Percentiles rank a stretch among this genome's conserved stretches.
Evolutionary conservation across 1,140 invertebrate species (phyloP).

Genomic region (Hypsibius dujardini): DNA sequence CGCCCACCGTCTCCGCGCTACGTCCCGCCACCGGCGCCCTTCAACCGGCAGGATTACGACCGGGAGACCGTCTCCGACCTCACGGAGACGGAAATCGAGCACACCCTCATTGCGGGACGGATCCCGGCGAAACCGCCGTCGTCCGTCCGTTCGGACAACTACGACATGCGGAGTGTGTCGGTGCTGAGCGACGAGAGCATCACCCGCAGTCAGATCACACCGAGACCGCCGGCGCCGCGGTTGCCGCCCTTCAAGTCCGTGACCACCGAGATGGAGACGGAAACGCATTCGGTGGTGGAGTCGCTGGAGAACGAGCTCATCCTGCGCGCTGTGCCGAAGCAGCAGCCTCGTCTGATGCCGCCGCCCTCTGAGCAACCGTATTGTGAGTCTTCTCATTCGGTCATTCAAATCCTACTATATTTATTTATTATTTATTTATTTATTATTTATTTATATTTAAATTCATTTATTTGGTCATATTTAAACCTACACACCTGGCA

Average conservation of each 20-base stretch:
- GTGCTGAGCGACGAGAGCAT: slow-evolving; percentile 11
- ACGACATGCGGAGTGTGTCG: slow-evolving; percentile 11
- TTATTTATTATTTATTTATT: too few species aligned
- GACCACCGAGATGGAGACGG: slow-evolving; percentile 9
- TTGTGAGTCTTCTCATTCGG: too few species aligned
- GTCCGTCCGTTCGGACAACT: not conserved
- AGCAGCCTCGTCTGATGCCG: not conserved
- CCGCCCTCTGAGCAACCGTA: not conserved
- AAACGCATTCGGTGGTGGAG: slow-evolving; percentile 15
- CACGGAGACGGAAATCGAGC: slow-evolving; percentile 8
- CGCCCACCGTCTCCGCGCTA: not conserved
- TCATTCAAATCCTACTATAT: too few species aligned
- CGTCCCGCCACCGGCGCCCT: not conserved
- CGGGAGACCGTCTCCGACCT: not conserved
- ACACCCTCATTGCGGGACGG: not conserved
- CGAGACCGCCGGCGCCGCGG: not conserved
- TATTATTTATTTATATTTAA: too few species aligned
- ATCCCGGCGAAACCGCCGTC: not conserved
- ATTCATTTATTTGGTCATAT: too few species aligned
- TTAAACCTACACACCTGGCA: too few species aligned
- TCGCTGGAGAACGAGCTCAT: slow-evolving; percentile 15
- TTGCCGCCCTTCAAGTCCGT: not conserved
- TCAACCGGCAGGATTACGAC: not conserved
- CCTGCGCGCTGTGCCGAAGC: slow-evolving; percentile 12
- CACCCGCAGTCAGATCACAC: not conserved